A percentile compares a stretch with the other conserved stretches of the same genome.
Conservation (phyloP, 2,888 invertebrate species). For the Exephanes ischioxanthus region DNA sequence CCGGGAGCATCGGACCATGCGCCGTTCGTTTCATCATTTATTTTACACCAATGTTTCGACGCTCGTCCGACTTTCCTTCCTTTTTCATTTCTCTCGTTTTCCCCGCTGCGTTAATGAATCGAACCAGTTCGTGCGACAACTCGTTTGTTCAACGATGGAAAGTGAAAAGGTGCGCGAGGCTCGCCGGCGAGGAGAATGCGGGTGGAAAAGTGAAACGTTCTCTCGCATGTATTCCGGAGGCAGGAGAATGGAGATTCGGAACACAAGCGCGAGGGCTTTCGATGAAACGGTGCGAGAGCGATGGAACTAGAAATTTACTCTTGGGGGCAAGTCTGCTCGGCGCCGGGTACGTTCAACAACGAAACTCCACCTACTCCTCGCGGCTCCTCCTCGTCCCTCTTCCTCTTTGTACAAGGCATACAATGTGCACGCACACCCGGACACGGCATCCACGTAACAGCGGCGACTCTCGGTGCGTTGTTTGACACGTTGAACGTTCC, state of each 20-base stretch:
- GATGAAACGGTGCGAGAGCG: constrained; percentile 36
- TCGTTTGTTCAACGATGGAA: constrained; percentile 8
- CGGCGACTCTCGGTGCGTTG: constrained; percentile 36
- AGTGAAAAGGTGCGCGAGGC: not conserved
- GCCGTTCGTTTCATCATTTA: constrained; percentile 13
- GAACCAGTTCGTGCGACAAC: constrained; percentile 5
- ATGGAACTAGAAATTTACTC: constrained; percentile 50
- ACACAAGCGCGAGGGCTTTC: constrained; percentile 19
- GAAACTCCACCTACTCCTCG: constrained; percentile 30
- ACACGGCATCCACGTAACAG: constrained; percentile 12
- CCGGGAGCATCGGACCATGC: not conserved
- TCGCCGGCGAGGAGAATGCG: not conserved
- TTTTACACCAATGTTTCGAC: constrained; percentile 27
- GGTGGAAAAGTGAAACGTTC: not conserved
- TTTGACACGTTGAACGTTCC: constrained; percentile 49
- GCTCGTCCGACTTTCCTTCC: not conserved
- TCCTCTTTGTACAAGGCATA: constrained; percentile 26
- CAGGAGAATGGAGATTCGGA: not conserved
- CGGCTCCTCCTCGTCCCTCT: constrained; percentile 9
- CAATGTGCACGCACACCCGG: constrained; percentile 23
- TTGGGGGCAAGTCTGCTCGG: constrained; percentile 33
- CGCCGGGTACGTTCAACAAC: constrained; percentile 30
- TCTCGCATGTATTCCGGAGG: constrained; percentile 1
- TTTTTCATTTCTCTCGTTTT: not conserved
- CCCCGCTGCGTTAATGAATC: constrained; percentile 38